phyloP scores from a whole-genome alignment of 2,113 vertebrate genomes.

The Martes martes region DNA sequence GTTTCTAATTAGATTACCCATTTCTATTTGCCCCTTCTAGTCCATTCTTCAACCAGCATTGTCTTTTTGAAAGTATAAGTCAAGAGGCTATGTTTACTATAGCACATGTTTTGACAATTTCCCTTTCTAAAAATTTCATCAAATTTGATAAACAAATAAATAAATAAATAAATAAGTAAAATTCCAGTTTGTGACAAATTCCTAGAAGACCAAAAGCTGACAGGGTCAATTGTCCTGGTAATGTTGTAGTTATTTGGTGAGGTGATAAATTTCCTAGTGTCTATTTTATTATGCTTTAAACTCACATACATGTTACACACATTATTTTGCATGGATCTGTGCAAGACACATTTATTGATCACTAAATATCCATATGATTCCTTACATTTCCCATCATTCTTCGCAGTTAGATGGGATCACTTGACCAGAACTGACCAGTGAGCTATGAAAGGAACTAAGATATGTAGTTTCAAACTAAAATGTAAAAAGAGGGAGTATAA shows the following conservation, averaged over 20 bases:
- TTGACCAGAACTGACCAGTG: neutral
- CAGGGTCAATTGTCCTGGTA: neutral
- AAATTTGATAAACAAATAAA: neutral
- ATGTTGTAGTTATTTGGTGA: neutral
- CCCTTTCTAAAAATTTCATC: neutral
- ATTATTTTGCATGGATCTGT: neutral
- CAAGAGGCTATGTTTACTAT: neutral
- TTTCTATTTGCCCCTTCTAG: neutral
- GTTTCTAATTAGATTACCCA: neutral
- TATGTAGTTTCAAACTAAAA: neutral
- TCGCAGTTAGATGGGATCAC: neutral
- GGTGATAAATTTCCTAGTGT: neutral
- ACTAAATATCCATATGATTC: neutral
- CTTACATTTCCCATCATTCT: neutral
- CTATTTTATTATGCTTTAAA: neutral
- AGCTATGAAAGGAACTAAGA: neutral
- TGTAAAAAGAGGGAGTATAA: neutral
- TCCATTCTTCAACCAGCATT: neutral
- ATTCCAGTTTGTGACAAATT: neutral
- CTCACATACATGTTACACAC: neutral
- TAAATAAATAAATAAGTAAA: neutral
- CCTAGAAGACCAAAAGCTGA: neutral
- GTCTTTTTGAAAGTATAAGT: neutral
- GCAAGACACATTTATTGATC: neutral
- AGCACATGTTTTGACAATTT: neutral